These are phyloP conservation scores for Cordilura impudica DNA, from an alignment of 2,888 invertebrate species.

Conservation along the genomic window DNA sequence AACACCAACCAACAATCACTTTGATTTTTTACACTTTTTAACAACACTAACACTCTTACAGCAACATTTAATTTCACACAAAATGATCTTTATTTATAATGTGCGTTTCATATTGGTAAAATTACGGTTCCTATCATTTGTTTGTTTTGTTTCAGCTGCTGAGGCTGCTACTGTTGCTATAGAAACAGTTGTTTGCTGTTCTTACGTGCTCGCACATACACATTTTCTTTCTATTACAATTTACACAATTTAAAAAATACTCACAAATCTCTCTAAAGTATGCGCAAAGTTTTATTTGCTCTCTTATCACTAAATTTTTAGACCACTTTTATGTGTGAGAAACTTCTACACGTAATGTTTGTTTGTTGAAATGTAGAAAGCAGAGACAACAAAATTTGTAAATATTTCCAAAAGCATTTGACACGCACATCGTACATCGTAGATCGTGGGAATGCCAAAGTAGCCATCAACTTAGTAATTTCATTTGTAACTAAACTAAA, in stretches of 20 bases:
- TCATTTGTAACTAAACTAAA: constrained; percentile 1
- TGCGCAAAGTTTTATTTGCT: constrained; percentile 33
- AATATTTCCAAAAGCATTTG: constrained; percentile 50
- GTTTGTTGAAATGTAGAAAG: not conserved
- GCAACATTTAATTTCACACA: not conserved
- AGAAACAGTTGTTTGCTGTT: not conserved
- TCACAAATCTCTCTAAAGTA: not conserved
- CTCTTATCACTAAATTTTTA: not conserved
- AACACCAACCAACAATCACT: not conserved
- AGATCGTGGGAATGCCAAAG: constrained; percentile 4
- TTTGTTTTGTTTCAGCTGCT: too few species aligned
- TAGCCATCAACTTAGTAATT: constrained; percentile 15
- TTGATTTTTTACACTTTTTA: not conserved
- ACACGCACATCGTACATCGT: too few species aligned
- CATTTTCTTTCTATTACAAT: too few species aligned
- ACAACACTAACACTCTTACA: not conserved
- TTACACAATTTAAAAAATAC: too few species aligned
- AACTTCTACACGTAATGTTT: not conserved
- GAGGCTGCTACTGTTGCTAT: not conserved
- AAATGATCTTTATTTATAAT: constrained; percentile 1
- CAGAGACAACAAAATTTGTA: constrained; percentile 15
- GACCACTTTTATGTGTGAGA: not conserved
- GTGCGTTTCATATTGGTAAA: too few species aligned
- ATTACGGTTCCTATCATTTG: not conserved
- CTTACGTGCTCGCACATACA: not conserved